These are phyloP conservation scores for Mesocricetus auratus DNA, from an alignment of 2,113 vertebrate species.

Conservation along the genomic window DNA sequence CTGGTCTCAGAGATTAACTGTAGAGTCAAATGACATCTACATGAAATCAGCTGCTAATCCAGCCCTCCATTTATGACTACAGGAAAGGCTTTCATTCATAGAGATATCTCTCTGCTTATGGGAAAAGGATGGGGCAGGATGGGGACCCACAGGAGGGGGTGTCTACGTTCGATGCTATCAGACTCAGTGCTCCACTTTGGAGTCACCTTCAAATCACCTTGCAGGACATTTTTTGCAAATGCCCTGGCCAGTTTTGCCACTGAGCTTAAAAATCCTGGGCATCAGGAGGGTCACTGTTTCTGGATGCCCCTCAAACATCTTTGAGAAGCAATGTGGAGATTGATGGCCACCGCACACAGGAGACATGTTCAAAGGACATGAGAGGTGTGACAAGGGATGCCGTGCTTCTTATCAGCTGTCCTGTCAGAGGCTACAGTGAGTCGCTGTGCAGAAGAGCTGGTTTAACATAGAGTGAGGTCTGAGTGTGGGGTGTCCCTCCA, in stretches of 20 bases:
- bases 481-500: not conserved
- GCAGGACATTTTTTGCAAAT: not conserved
- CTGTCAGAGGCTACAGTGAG: not conserved
- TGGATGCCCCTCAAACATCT: not conserved
- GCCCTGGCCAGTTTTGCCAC: not conserved
- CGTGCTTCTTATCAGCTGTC: not conserved
- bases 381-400: not conserved
- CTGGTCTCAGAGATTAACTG: not conserved
- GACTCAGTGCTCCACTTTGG: not conserved
- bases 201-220: not conserved
- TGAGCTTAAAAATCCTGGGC: not conserved
- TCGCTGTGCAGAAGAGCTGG: not conserved
- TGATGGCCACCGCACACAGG: not conserved
- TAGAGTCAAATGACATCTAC: not conserved
- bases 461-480: too few relatives aligned
- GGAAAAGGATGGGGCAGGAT: accelerated
- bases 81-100: not conserved
- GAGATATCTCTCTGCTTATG: not conserved
- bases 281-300: not conserved
- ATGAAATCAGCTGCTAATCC: not conserved
- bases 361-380: not conserved
- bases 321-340: not conserved
- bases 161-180: not conserved
- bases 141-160: not conserved
- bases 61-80: not conserved